Evolutionary conservation across 2,113 vertebrate genomes (phyloP), one percentile per base, ranked within the genome.

Genomic region (Campylorhamphus procurvoides): DNA sequence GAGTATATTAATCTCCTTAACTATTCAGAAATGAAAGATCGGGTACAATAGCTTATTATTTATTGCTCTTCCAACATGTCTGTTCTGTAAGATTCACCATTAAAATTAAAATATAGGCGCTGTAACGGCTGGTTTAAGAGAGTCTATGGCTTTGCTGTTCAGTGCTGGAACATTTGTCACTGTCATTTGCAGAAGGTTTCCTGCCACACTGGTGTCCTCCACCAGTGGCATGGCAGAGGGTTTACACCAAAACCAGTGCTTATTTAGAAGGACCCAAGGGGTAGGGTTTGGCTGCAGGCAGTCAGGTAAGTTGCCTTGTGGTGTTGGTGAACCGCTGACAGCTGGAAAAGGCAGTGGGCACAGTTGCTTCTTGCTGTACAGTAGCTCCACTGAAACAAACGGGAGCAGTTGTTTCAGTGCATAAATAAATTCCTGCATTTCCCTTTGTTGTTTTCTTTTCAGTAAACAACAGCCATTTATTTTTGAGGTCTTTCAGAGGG

Each of bases 1-100:
- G 6, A 98, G 95, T 97, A 77, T 83, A 97, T 97, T 97, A 97
- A 98, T 98, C 97, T 98, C 84, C 78, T 94, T 96, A 97, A 97
- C 95, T 96, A 96, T 95, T 97, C 95, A 97, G 87, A 97, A 97
- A 96, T 97, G 97, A 98, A 97, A 95, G 96, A 94, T 84, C 1
- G 3, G 49, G 83, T 97, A 97, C 94, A 97, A 93, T 98, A 97
- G 94, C 91, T 87, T 96, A 69, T 94, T 95, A 97, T 95, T 97
- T 98, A 97, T 97, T 96, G 89, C 94, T 89, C 94, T 94, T 97
- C 88, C 91, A 91, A 96, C 64, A 52, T 92, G 58, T 78, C 84
- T 93, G 66, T 96, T 93, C 90, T 86, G 56, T 96, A 93, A 96
- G 83, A 95, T 95, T 96, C 1, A 2, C 94, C 96, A 97, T 97